Evolutionary conservation across 2,113 vertebrate genomes (phyloP).

Genomic region (Gymnorhina tibicen): DNA sequence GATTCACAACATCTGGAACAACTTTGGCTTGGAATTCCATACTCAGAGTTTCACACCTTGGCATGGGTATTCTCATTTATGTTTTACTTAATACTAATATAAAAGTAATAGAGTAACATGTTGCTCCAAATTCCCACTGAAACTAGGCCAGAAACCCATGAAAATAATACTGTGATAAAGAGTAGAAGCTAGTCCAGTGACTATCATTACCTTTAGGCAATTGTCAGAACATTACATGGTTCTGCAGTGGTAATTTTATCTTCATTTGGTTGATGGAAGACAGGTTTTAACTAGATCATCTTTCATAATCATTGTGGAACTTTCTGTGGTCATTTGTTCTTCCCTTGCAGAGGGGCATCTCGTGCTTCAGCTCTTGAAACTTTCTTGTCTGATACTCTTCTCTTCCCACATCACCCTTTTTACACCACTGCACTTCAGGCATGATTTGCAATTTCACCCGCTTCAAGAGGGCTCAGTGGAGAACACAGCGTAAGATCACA

Average conservation of each 20-base stretch:
- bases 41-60: neutral
- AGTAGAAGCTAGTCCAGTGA: neutral
- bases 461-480: neutral
- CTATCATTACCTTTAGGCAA: neutral
- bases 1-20: neutral
- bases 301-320: neutral
- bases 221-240: neutral
- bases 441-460: neutral
- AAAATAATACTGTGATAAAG: neutral
- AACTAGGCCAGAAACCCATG: neutral
- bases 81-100: neutral
- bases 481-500: neutral
- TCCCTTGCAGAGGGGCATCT: neutral
- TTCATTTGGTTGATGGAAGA: neutral
- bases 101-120: neutral
- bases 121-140: neutral
- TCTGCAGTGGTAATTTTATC: neutral
- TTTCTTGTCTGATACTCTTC: neutral
- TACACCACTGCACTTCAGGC: neutral
- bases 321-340: neutral
- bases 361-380: neutral
- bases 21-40: neutral
- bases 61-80: neutral
- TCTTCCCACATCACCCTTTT: neutral
- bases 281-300: neutral